Evolutionary conservation across 64 coral and sea anemone species (phyloP).

Genomic region (Pachyseris speciosa): DNA sequence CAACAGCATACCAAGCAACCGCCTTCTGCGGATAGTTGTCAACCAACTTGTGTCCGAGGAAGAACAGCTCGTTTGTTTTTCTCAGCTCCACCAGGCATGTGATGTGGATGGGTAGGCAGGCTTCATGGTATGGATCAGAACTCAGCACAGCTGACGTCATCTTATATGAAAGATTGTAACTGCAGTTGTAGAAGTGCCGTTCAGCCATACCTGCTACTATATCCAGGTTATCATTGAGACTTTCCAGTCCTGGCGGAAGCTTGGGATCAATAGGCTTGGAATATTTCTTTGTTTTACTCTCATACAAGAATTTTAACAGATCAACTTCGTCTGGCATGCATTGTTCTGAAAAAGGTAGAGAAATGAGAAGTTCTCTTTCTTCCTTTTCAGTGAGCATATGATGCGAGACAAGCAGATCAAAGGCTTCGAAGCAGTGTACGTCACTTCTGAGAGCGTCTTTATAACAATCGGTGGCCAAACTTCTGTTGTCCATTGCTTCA

Average conservation of each 20-base stretch:
- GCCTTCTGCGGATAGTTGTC: conserved; percentile 98
- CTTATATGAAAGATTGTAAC: conserved; percentile 83
- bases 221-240: conserved; percentile 90
- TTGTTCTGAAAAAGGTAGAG: conserved; percentile 88
- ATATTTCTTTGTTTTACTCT: conserved; percentile 85
- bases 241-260: conserved; percentile 74
- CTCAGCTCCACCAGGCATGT: conserved; percentile 95
- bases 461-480: conserved; percentile 88
- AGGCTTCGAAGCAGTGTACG: conserved; percentile 99
- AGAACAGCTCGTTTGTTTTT: conserved; percentile 97
- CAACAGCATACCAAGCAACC: conserved; percentile 97
- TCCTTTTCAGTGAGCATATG: conserved; percentile 95
- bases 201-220: conserved; percentile 93
- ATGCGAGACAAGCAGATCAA: conserved; percentile 96
- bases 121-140: conserved; percentile 89
- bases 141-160: conserved; percentile 80
- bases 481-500: conserved; percentile 95
- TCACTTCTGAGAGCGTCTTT: conserved; percentile 93
- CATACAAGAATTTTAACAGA: conserved; percentile 89
- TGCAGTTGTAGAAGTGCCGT: conserved; percentile 94
- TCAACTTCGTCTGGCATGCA: conserved; percentile 92
- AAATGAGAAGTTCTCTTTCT: conserved; percentile 78
- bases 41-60: conserved; percentile 94
- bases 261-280: conserved; percentile 89
- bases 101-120: conserved; percentile 94